A percentile compares a stretch with the other conserved stretches of the same genome.
phyloP scores from a whole-genome alignment of 2,888 invertebrate species.

The Tubulanus polymorphus region DNA sequence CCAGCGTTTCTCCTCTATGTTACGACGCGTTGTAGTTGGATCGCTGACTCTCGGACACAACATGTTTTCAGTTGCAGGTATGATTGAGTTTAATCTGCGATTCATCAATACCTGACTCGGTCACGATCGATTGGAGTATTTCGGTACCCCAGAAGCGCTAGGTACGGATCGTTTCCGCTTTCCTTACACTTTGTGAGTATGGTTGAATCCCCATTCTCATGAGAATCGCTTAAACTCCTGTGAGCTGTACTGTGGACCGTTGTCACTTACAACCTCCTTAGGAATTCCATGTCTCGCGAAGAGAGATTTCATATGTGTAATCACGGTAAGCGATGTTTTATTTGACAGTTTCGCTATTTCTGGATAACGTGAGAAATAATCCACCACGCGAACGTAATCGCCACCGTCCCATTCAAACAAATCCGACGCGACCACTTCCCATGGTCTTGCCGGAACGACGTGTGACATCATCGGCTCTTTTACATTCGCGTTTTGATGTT shows the following conservation, averaged over 20 bases:
- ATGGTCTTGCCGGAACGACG: background rate
- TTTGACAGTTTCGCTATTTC: background rate
- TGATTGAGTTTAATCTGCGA: conserved; percentile 1
- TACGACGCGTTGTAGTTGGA: background rate
- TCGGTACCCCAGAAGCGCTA: conserved; percentile 5
- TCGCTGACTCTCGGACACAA: background rate
- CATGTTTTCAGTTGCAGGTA: background rate
- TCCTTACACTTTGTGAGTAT: conserved; percentile 1
- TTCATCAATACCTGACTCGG: conserved; percentile 8
- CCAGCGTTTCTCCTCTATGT: background rate
- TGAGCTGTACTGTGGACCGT: background rate
- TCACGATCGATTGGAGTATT: conserved; percentile 4
- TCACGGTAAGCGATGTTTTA: background rate
- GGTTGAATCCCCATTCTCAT: conserved; percentile 4
- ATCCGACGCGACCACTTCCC: conserved; percentile 7
- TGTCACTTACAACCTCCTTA: background rate
- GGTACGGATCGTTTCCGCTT: conserved; percentile 3
- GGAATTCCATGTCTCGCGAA: conserved; percentile 7
- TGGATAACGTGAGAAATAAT: conserved; percentile 5
- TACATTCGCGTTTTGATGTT: background rate
- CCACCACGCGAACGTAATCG: background rate
- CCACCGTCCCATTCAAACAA: background rate
- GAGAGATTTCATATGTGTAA: background rate
- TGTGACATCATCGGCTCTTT: background rate
- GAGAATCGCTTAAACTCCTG: conserved; percentile 3